Conservation (phyloP, 2,113 vertebrate species). For the Chascanopsetta lugubris region DNA sequence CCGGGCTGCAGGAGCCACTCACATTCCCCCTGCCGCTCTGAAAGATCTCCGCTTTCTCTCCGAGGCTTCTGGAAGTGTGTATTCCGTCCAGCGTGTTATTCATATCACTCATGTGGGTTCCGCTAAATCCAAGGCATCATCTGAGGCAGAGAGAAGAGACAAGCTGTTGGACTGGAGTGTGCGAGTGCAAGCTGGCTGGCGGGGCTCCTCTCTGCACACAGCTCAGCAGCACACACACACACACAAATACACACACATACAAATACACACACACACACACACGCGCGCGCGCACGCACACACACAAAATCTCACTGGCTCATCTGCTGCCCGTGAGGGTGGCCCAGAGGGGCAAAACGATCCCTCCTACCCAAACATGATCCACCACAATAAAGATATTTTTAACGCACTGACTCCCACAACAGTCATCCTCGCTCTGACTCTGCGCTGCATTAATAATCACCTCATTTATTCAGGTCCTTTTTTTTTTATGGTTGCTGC, state of each 20-base stretch:
- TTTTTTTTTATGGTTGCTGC: conserved; percentile 11
- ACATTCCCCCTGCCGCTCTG: conserved; percentile 67
- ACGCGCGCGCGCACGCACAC: conserved; percentile 34
- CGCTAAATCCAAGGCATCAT: conserved; percentile 82
- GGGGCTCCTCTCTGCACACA: conserved; percentile 69
- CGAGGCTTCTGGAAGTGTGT: conserved; percentile 74
- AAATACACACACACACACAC: conserved; percentile 48
- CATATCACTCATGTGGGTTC: conserved; percentile 78
- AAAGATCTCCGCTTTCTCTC: conserved; percentile 79
- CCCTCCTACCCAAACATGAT: conserved; percentile 82
- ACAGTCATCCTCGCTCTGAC: conserved; percentile 57
- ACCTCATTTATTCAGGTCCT: conserved; percentile 20
- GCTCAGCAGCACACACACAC: conserved; percentile 44
- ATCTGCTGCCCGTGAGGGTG: conserved; percentile 77
- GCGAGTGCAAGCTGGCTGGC: conserved; percentile 59
- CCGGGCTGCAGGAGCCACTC: conserved; percentile 63
- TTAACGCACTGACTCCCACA: conserved; percentile 77
- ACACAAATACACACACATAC: conserved; percentile 34
- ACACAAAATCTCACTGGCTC: conserved; percentile 43
- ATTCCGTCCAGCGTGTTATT: conserved; percentile 78
- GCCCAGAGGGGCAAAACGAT: conserved; percentile 79
- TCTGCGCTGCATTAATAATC: conserved; percentile 45
- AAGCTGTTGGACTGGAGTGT: conserved; percentile 60
- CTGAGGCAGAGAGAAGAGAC: conserved; percentile 69
- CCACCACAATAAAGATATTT: conserved; percentile 83